Percentiles rank a stretch among this genome's conserved stretches.
Conservation (phyloP, 2,113 vertebrate species). For the Brachypodius melanocephalos region DNA sequence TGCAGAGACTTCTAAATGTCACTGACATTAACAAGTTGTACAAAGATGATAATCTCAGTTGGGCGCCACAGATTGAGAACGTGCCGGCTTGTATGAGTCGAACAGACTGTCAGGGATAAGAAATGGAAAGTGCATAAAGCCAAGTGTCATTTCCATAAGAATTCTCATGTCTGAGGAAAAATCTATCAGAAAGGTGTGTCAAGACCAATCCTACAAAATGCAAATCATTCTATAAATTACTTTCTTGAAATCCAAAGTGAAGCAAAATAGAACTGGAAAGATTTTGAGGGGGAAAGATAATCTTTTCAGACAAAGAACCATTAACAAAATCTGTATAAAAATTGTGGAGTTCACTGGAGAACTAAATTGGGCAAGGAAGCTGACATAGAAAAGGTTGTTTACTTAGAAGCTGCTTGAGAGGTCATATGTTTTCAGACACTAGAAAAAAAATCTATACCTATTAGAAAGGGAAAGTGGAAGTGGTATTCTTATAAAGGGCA, state of each 20-base stretch:
- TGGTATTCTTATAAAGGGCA: background rate
- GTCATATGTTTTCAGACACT: background rate
- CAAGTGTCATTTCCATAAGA: constrained; percentile 53
- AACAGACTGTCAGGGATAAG: constrained; percentile 1
- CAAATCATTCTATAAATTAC: constrained; percentile 24
- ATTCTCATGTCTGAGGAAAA: background rate
- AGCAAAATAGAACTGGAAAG: constrained; percentile 9
- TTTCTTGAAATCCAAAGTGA: background rate
- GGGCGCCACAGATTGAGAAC: background rate
- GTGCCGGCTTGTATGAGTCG: background rate
- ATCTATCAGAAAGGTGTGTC: constrained; percentile 37
- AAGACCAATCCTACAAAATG: constrained; percentile 21
- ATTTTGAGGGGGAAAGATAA: background rate
- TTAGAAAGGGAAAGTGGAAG: background rate
- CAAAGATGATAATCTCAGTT: constrained; percentile 48
- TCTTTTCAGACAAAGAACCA: background rate
- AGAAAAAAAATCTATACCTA: background rate
- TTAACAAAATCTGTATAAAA: background rate
- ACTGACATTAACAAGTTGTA: constrained; percentile 60
- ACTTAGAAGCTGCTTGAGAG: background rate
- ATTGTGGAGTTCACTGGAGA: background rate
- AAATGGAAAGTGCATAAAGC: constrained; percentile 44
- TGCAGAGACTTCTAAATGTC: constrained; percentile 47
- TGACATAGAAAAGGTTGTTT: background rate
- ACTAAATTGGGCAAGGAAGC: background rate